phyloP scores from a whole-genome alignment of 2,888 invertebrate genomes.

The Cabera pusaria region DNA sequence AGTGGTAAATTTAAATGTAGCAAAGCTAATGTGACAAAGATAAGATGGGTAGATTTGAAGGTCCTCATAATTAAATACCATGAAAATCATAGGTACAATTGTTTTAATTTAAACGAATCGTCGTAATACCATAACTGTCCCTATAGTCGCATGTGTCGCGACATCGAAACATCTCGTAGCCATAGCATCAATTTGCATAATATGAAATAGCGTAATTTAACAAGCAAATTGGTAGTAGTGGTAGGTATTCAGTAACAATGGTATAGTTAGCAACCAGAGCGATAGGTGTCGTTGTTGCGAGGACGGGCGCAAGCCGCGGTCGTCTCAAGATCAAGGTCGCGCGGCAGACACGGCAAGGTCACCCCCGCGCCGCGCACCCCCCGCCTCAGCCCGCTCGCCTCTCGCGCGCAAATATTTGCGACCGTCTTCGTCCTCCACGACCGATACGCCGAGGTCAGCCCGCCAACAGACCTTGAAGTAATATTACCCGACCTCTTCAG shows the following conservation, averaged over 20 bases:
- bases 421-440: conserved; percentile 80
- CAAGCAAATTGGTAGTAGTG: neutral
- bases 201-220: neutral
- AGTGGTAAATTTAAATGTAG: too few relatives aligned
- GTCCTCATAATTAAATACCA: too few relatives aligned
- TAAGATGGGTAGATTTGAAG: too few relatives aligned
- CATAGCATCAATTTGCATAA: neutral
- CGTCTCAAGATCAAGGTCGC: conserved; percentile 83
- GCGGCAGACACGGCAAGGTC: conserved; percentile 79
- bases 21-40: too few relatives aligned
- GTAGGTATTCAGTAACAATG: conserved; percentile 8
- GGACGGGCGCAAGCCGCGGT: conserved; percentile 52
- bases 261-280: conserved; percentile 30
- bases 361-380: conserved; percentile 41
- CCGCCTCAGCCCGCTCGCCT: conserved; percentile 44
- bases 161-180: too few relatives aligned
- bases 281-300: conserved; percentile 59
- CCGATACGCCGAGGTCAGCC: conserved; percentile 82
- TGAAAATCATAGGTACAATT: too few relatives aligned
- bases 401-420: conserved; percentile 78
- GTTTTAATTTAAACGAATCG: too few relatives aligned
- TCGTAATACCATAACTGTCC: too few relatives aligned
- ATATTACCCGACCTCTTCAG: conserved; percentile 74
- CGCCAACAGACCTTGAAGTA: conserved; percentile 78
- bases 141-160: too few relatives aligned